Evolutionary conservation across 2,888 invertebrate species (phyloP).

Genomic region (Tubulanus polymorphus): DNA sequence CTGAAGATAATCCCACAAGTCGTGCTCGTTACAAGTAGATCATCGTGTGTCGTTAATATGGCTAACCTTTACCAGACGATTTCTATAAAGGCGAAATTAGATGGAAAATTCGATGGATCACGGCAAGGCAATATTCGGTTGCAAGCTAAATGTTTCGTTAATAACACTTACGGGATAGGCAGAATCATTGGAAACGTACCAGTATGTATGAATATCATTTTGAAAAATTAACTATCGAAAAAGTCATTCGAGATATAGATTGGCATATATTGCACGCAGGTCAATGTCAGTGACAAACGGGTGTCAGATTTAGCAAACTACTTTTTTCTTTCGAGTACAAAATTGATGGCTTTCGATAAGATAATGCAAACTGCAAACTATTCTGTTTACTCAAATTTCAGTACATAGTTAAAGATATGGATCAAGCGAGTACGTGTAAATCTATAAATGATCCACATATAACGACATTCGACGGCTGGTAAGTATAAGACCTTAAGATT

Average conservation of each 20-base stretch:
- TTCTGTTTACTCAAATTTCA: background rate
- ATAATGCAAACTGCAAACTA: no score
- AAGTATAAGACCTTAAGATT: constrained; percentile 25
- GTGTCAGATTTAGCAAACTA: no score
- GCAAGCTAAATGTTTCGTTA: background rate
- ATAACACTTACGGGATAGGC: no score
- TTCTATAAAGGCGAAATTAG: constrained; percentile 25
- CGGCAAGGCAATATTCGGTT: background rate
- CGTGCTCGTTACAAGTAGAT: background rate
- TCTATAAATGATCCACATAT: constrained; percentile 30
- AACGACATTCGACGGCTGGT: constrained; percentile 35
- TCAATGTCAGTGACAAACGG: no score
- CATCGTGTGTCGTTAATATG: background rate
- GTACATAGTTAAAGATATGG: background rate
- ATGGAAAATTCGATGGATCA: constrained; percentile 23
- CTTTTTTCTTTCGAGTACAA: no score
- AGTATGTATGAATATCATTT: no score
- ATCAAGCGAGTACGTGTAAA: constrained; percentile 24
- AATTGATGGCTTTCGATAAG: no score
- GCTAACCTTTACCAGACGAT: constrained; percentile 20
- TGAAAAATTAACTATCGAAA: no score
- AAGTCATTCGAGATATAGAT: no score
- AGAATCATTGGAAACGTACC: no score
- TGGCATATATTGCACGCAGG: no score
- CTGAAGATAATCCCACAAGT: background rate